Evolutionary conservation across 2,113 vertebrate genomes (phyloP).

Genomic region (Pangasianodon hypophthalmus): DNA sequence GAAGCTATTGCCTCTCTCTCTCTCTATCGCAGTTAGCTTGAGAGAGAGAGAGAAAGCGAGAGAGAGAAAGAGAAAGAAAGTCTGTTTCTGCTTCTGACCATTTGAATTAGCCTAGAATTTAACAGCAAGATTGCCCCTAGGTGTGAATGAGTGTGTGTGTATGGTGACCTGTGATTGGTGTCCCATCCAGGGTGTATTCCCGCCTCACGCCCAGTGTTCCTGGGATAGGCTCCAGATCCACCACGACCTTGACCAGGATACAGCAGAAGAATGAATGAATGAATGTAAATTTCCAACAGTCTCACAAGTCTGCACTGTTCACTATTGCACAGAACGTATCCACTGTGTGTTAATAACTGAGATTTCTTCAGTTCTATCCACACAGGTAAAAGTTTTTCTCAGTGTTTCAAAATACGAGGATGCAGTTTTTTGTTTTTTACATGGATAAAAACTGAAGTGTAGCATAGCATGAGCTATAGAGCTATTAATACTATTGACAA

Average conservation of each 20-base stretch:
- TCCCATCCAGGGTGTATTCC: not conserved
- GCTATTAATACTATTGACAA: not conserved
- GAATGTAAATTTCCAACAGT: constrained; percentile 7
- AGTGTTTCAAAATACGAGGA: not conserved
- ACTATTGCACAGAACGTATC: not conserved
- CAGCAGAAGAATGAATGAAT: not conserved
- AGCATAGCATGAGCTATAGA: not conserved
- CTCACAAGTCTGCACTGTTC: not conserved
- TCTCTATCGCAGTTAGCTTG: constrained; percentile 24
- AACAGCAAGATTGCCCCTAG: not conserved
- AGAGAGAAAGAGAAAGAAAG: not conserved
- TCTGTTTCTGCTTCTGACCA: constrained; percentile 51
- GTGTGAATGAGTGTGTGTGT: not conserved
- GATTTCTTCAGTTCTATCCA: not conserved
- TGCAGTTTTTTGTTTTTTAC: not conserved
- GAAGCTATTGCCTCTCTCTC: constrained; percentile 76
- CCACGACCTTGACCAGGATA: not conserved
- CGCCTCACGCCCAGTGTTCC: not conserved
- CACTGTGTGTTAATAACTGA: not conserved
- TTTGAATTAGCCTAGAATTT: not conserved
- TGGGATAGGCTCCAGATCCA: not conserved
- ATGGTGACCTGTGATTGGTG: constrained; percentile 3
- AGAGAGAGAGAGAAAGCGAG: no score
- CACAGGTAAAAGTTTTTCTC: not conserved
- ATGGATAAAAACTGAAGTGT: not conserved